Evolutionary conservation across 2,113 vertebrate species (phyloP).

Genomic region (Desmodus rotundus): DNA sequence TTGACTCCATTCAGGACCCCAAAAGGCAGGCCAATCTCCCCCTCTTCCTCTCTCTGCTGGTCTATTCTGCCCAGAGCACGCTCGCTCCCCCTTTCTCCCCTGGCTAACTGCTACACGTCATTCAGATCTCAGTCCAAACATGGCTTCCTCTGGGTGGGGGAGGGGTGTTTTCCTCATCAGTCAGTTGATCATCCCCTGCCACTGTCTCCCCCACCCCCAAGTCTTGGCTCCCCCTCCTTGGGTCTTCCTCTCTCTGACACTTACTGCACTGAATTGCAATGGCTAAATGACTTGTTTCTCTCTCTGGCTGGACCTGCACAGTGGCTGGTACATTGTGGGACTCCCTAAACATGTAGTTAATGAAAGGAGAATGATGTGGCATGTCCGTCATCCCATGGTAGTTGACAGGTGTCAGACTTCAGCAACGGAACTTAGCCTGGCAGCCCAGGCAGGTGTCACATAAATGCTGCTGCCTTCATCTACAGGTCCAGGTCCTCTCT

Average conservation of each 20-base stretch:
- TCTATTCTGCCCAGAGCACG: not conserved
- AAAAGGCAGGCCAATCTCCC: not conserved
- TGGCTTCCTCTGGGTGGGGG: not conserved
- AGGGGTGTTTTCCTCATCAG: not conserved
- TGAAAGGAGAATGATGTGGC: not conserved
- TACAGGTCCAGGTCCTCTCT: not conserved
- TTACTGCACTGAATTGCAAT: not conserved
- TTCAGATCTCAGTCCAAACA: not conserved
- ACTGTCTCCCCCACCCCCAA: too few relatives aligned
- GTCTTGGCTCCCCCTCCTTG: not conserved
- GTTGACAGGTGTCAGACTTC: not conserved
- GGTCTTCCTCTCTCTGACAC: not conserved
- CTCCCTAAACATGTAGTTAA: not conserved
- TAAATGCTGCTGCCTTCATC: not conserved
- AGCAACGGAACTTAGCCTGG: not conserved
- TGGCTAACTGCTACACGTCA: not conserved
- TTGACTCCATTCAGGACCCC: not conserved
- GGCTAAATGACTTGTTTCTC: not conserved
- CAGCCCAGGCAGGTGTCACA: not conserved
- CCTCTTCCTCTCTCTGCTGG: not conserved
- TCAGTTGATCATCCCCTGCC: too few relatives aligned
- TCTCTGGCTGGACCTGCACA: not conserved
- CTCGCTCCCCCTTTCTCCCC: not conserved
- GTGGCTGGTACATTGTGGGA: not conserved
- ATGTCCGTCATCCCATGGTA: not conserved